Evolutionary conservation across 2,888 invertebrate genomes (phyloP).

Genomic region (Dasysyrphus albostriatus): DNA sequence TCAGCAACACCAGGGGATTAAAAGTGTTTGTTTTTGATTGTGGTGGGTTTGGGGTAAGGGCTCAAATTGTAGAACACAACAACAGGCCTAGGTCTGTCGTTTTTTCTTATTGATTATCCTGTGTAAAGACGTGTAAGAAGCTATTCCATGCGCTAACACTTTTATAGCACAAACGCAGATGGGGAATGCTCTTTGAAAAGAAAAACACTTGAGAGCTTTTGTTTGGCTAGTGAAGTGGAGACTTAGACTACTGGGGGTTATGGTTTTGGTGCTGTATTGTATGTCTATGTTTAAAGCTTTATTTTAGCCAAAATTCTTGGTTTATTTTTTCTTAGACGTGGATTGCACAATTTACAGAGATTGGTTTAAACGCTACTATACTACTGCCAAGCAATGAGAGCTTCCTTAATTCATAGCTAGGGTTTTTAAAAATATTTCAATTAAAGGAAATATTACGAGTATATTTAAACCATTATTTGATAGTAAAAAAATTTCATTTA

Average conservation of each 20-base stretch:
- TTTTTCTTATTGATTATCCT: constrained; percentile 14
- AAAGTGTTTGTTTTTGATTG: constrained; percentile 41
- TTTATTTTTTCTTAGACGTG: too few species aligned
- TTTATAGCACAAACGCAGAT: constrained; percentile 3
- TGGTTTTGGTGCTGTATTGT: not conserved
- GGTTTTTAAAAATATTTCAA: too few species aligned
- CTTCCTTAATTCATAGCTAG: too few species aligned
- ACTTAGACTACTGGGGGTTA: not conserved
- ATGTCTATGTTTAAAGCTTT: too few species aligned
- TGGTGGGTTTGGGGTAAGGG: constrained; percentile 6
- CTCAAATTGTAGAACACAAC: not conserved
- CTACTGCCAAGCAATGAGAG: too few species aligned
- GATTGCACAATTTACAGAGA: too few species aligned
- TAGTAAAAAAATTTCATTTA: too few species aligned
- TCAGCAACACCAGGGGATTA: constrained; percentile 34
- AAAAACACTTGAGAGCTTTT: constrained; percentile 29
- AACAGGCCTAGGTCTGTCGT: constrained; percentile 7
- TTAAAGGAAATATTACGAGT: too few species aligned
- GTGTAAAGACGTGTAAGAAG: constrained; percentile 33
- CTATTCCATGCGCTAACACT: constrained; percentile 8
- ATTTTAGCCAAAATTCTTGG: too few species aligned
- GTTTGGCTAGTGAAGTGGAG: not conserved
- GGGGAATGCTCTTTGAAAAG: not conserved
- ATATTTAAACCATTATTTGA: too few species aligned
- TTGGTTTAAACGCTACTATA: too few species aligned